phyloP scores from a whole-genome alignment of 2,888 invertebrate genomes.

The Agrypnus murinus region DNA sequence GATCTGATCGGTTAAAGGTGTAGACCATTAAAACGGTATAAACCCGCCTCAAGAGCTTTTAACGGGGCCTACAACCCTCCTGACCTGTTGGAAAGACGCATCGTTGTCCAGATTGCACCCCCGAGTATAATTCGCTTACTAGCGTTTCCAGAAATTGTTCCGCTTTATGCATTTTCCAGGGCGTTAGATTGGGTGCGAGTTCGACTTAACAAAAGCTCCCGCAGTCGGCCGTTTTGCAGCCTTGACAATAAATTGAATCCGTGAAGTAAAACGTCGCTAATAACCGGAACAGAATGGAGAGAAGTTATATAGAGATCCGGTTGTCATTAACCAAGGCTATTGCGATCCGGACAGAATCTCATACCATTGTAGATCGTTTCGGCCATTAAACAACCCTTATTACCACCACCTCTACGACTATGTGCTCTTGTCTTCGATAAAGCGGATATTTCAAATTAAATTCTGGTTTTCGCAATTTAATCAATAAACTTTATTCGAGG shows the following conservation, averaged over 20 bases:
- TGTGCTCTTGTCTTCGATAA: slow-evolving; percentile 36
- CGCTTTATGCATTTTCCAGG: slow-evolving; percentile 61
- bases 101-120: slow-evolving; percentile 58
- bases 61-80: slow-evolving; percentile 48
- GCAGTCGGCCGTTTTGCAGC: slow-evolving; percentile 50
- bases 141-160: slow-evolving; percentile 60
- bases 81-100: slow-evolving; percentile 61
- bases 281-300: slow-evolving; percentile 56
- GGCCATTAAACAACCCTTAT: slow-evolving; percentile 52
- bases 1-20: slow-evolving; percentile 34
- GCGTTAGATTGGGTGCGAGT: slow-evolving; percentile 57
- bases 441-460: slow-evolving; percentile 50
- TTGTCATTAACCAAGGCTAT: slow-evolving; percentile 53
- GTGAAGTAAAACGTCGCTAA: slow-evolving; percentile 55
- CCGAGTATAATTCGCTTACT: slow-evolving; percentile 58
- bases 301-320: slow-evolving; percentile 50
- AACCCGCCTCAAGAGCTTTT: slow-evolving; percentile 46
- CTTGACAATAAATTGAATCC: slow-evolving; percentile 59
- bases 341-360: slow-evolving; percentile 51
- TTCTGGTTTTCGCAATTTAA: slow-evolving; percentile 41
- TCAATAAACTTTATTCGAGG: slow-evolving; percentile 39
- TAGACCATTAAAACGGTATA: slow-evolving; percentile 44
- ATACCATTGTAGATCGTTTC: slow-evolving; percentile 49
- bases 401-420: slow-evolving; percentile 47
- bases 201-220: slow-evolving; percentile 56